Conservation (phyloP, 2,797 vertebrate genomes). For the Rhodeus uyekii region DNA sequence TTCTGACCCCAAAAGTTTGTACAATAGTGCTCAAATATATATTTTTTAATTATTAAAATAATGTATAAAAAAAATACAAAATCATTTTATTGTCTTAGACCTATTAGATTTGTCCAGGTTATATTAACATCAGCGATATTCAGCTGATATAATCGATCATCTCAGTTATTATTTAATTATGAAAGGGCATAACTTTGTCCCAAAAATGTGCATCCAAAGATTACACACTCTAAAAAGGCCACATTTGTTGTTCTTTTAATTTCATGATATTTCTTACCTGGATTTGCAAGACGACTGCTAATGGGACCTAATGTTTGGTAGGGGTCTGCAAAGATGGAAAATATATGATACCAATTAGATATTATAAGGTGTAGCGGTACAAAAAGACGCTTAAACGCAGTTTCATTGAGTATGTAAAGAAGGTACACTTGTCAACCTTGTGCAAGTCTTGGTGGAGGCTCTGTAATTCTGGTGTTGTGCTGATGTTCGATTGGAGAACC, state of each 20-base stretch:
- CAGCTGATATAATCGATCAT: background rate
- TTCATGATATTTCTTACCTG: constrained; percentile 72
- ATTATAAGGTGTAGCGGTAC: background rate
- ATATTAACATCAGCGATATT: background rate
- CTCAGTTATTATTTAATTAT: background rate
- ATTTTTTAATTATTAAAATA: background rate
- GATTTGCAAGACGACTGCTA: constrained; percentile 84
- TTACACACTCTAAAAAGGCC: constrained; percentile 73
- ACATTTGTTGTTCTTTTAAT: constrained; percentile 66
- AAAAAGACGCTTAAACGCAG: background rate
- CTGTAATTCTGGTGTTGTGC: constrained; percentile 73
- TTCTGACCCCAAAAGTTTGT: background rate
- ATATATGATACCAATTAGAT: background rate
- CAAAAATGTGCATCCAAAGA: background rate
- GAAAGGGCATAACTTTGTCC: background rate
- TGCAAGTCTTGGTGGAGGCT: constrained; percentile 67
- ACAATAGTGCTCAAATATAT: background rate
- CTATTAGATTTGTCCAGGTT: background rate
- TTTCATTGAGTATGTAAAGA: background rate
- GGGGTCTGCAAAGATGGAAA: constrained; percentile 73
- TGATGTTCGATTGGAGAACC: constrained; percentile 79
- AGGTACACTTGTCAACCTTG: constrained; percentile 66
- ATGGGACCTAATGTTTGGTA: constrained; percentile 84
- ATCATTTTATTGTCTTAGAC: background rate
- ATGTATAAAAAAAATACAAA: background rate